phyloP scores from a whole-genome alignment of 2,797 vertebrate genomes.

The Pseudotriccus pelzelni region DNA sequence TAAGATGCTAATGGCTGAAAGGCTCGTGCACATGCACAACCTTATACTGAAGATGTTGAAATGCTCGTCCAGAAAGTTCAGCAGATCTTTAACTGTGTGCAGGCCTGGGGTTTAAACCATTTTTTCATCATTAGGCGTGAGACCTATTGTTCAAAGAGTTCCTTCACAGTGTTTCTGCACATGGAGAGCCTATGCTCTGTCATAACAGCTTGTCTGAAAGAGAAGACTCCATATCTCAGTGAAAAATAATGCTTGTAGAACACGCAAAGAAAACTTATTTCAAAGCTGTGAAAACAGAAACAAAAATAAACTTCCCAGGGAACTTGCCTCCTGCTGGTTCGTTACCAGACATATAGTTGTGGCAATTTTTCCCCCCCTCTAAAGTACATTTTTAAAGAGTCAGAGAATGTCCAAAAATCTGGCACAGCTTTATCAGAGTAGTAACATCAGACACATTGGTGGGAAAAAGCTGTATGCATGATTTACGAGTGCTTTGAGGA shows the following conservation, averaged over 20 bases:
- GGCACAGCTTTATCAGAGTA: not conserved
- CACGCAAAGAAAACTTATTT: conserved; percentile 23
- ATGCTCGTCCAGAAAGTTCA: not conserved
- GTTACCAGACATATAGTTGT: not conserved
- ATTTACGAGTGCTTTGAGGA: not conserved
- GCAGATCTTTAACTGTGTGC: not conserved
- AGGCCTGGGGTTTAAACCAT: not conserved
- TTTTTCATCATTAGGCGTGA: not conserved
- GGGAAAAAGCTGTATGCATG: not conserved
- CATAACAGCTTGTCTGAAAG: not conserved
- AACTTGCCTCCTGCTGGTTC: conserved; percentile 36
- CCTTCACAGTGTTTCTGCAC: not conserved
- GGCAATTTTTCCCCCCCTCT: not conserved
- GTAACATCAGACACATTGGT: not conserved
- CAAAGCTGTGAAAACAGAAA: conserved; percentile 17
- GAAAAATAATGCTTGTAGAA: conserved; percentile 18
- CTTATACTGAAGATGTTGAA: not conserved
- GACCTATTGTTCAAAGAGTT: not conserved
- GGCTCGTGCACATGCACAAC: not conserved
- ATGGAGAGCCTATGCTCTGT: not conserved
- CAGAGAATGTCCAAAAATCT: not conserved
- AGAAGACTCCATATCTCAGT: not conserved
- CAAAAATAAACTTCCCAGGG: conserved; percentile 8
- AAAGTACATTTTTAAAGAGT: not conserved
- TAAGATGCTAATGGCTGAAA: not conserved